Evolutionary conservation across 2,113 vertebrate genomes (phyloP).

Genomic region (Chrysochloris asiatica): DNA sequence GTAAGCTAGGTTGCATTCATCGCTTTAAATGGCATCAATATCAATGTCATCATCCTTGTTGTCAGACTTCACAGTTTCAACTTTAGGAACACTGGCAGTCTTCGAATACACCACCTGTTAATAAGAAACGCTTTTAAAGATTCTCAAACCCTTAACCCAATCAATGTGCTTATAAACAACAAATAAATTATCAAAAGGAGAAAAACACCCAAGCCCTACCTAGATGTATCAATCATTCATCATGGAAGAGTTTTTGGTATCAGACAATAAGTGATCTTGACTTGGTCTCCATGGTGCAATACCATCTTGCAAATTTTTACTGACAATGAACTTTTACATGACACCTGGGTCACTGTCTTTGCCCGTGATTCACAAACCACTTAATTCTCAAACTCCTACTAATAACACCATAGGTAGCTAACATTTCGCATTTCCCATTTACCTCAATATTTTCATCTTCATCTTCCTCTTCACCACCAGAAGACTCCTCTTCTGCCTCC

Average conservation of each 20-base stretch:
- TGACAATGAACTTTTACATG: too few relatives aligned
- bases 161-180: not conserved
- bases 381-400: not conserved
- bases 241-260: too few relatives aligned
- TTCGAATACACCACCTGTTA: slow-evolving; percentile 96
- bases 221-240: too few relatives aligned
- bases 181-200: not conserved
- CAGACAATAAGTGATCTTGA: not conserved
- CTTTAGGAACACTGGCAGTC: slow-evolving; percentile 94
- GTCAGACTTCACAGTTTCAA: slow-evolving; percentile 95
- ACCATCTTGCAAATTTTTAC: not conserved
- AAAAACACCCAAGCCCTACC: too few relatives aligned
- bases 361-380: not conserved
- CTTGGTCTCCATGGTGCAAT: too few relatives aligned
- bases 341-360: too few relatives aligned
- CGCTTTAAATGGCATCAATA: slow-evolving; percentile 96
- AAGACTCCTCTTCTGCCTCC: slow-evolving; percentile 98
- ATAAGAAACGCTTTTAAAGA: slow-evolving; percentile 20
- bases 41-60: slow-evolving; percentile 97
- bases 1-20: slow-evolving; percentile 79
- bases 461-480: slow-evolving; percentile 93
- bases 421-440: not conserved
- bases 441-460: slow-evolving; percentile 96
- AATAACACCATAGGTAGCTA: too few relatives aligned
- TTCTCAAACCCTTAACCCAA: not conserved